Conservation (phyloP, 2,888 invertebrate species). For the Drosophila formosana region DNA sequence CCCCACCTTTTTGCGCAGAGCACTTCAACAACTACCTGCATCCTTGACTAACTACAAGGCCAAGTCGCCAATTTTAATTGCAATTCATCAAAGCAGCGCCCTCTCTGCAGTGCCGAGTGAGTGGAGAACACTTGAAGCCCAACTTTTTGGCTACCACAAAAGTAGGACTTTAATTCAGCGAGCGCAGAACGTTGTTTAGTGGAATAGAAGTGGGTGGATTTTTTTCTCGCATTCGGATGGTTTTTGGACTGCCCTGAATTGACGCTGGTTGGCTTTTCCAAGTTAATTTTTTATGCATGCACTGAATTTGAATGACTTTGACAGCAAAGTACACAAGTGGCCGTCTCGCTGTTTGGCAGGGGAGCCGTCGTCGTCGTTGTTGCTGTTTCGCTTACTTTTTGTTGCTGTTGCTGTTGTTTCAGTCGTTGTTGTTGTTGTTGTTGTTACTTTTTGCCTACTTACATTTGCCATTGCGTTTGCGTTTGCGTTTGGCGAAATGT, state of each 20-base stretch:
- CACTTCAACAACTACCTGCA: slow-evolving; percentile 1
- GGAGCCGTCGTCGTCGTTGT: slow-evolving; percentile 6
- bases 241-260: slow-evolving; percentile 4
- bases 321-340: slow-evolving; percentile 61
- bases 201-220: slow-evolving; percentile 11
- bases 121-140: slow-evolving; percentile 37
- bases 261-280: slow-evolving; percentile 40
- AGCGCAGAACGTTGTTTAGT: slow-evolving; percentile 44
- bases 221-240: background rate
- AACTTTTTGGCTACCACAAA: slow-evolving; percentile 60
- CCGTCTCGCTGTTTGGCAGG: slow-evolving; percentile 34
- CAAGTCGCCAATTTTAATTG: slow-evolving; percentile 57
- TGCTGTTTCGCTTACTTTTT: slow-evolving; percentile 13
- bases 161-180: slow-evolving; percentile 57
- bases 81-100: slow-evolving; percentile 54
- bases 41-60: slow-evolving; percentile 35
- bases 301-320: slow-evolving; percentile 75
- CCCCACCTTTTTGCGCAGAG: no score
- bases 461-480: slow-evolving; percentile 60
- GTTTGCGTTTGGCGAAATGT: slow-evolving; percentile 62
- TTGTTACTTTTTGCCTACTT: slow-evolving; percentile 50
- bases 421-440: slow-evolving; percentile 15
- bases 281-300: slow-evolving; percentile 74
- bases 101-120: slow-evolving; percentile 3
- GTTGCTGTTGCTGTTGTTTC: slow-evolving; percentile 13